Conservation (phyloP, 1,140 invertebrate species). For the Eupeodes corollae region DNA sequence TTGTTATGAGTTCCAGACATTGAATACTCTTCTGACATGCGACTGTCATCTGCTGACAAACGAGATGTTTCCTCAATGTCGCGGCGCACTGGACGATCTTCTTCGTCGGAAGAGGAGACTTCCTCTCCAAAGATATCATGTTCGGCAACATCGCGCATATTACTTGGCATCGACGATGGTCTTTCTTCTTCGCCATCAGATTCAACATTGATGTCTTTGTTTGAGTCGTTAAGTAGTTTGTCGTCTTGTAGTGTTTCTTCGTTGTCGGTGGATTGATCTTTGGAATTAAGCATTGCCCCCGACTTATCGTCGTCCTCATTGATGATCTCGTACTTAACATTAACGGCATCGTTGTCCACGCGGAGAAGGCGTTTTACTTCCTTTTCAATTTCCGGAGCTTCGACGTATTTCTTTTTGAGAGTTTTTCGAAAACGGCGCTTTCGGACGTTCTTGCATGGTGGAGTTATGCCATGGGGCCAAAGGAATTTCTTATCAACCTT, state of each 20-base stretch:
- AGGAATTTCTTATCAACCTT: conserved; percentile 92
- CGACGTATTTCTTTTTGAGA: conserved; percentile 91
- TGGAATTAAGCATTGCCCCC: conserved; percentile 36
- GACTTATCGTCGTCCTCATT: conserved; percentile 69
- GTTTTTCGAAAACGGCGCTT: conserved; percentile 90
- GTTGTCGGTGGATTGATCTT: conserved; percentile 24
- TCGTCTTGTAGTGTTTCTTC: conserved; percentile 27
- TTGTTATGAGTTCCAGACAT: conserved; percentile 6
- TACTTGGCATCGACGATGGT: conserved; percentile 31
- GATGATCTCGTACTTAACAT: conserved; percentile 85
- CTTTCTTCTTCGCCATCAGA: conserved; percentile 25
- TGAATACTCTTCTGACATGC: conserved; percentile 53
- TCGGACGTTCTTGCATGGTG: conserved; percentile 89
- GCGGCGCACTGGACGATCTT: conserved; percentile 46
- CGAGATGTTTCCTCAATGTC: conserved; percentile 62
- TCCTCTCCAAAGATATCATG: conserved; percentile 83
- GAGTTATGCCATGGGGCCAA: conserved; percentile 87
- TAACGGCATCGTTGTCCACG: conserved; percentile 83
- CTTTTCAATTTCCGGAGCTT: conserved; percentile 96
- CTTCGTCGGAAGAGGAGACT: conserved; percentile 73
- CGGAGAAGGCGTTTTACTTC: conserved; percentile 84
- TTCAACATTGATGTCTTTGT: conserved; percentile 35
- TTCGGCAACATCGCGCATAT: conserved; percentile 42
- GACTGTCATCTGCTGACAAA: conserved; percentile 61
- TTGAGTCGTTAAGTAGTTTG: conserved; percentile 14